A percentile compares a stretch with the other conserved stretches of the same genome.
phyloP scores from a whole-genome alignment of 2,113 vertebrate species.

The Sceloporus tristichus region DNA sequence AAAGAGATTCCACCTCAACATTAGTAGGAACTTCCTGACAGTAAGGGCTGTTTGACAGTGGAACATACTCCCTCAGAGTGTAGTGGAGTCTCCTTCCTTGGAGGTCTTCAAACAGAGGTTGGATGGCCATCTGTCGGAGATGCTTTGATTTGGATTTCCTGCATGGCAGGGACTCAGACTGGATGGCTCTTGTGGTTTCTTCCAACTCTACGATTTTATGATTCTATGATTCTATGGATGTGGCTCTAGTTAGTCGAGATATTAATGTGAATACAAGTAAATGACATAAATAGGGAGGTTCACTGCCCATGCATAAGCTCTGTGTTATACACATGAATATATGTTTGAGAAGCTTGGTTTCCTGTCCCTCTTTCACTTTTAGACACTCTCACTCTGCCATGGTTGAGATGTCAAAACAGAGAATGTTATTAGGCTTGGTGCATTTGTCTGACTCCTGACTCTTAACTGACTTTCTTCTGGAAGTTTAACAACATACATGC shows the following conservation, averaged over 20 bases:
- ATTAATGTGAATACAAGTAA: background rate
- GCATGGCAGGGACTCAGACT: too few relatives aligned
- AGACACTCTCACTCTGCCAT: background rate
- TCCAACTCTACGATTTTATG: too few relatives aligned
- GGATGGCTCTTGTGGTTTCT: too few relatives aligned
- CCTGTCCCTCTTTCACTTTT: background rate
- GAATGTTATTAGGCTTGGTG: background rate
- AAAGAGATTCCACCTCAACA: too few relatives aligned
- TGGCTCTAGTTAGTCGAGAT: background rate
- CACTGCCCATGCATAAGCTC: background rate
- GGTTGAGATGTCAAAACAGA: background rate
- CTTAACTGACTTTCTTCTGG: background rate
- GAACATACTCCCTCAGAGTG: too few relatives aligned
- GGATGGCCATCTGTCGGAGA: too few relatives aligned
- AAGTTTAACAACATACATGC: background rate
- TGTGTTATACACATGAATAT: background rate
- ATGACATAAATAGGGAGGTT: background rate
- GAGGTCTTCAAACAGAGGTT: too few relatives aligned
- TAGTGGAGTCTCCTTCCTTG: too few relatives aligned
- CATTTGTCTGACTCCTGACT: background rate
- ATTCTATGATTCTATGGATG: background rate
- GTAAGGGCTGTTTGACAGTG: too few relatives aligned
- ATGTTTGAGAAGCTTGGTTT: background rate
- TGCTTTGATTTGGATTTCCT: too few relatives aligned
- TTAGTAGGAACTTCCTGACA: too few relatives aligned